A percentile compares a stretch with the other conserved stretches of the same genome.
phyloP scores from a whole-genome alignment of 2,113 vertebrate genomes.

The Litocranius walleri region DNA sequence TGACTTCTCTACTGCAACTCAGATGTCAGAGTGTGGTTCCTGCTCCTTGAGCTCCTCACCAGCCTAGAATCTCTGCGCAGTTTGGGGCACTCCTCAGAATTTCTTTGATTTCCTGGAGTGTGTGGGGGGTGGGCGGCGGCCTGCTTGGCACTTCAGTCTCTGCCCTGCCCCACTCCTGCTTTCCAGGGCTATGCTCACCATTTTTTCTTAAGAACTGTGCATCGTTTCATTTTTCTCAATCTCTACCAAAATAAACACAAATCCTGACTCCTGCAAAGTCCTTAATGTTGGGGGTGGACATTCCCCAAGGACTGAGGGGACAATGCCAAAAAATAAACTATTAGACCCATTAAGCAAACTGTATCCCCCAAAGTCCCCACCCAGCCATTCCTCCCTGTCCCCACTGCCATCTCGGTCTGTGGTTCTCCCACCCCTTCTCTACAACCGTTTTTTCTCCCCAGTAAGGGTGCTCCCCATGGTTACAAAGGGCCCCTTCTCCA shows the following conservation, averaged over 20 bases:
- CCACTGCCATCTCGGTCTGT: not conserved
- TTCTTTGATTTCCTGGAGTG: too few relatives aligned
- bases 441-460: not conserved
- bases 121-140: rapidly evolving
- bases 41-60: not conserved
- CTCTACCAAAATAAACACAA: not conserved
- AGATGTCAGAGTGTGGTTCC: not conserved
- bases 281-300: not conserved
- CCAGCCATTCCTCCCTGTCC: not conserved
- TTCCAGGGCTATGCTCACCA: not conserved
- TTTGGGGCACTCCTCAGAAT: not conserved
- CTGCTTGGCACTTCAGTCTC: not conserved
- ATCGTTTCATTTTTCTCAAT: not conserved
- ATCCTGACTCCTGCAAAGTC: not conserved
- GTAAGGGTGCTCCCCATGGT: not conserved
- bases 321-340: not conserved
- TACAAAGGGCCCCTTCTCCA: not conserved
- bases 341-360: not conserved
- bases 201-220: not conserved
- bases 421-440: not conserved
- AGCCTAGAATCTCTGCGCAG: not conserved
- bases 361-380: not conserved
- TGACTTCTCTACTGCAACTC: not conserved
- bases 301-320: conserved; percentile 25
- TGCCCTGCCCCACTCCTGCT: not conserved